Conservation (phyloP, 2,797 vertebrate genomes). For the Sebastes jordani region DNA sequence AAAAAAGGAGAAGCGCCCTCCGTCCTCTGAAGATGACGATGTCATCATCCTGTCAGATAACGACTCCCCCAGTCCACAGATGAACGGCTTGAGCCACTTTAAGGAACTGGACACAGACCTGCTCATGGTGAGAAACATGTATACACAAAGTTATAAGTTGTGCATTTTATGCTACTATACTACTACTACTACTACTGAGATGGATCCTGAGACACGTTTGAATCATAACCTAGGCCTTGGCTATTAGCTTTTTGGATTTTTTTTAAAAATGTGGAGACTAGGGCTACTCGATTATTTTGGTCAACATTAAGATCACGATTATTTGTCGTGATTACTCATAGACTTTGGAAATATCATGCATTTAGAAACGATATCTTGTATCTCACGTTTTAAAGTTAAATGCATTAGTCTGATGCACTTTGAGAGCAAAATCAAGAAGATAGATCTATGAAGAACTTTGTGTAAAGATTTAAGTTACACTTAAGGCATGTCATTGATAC, state of each 20-base stretch:
- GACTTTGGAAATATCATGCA: too few relatives aligned
- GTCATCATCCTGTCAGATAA: constrained; percentile 94
- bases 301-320: too few relatives aligned
- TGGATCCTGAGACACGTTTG: not conserved
- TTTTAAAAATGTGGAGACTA: not conserved
- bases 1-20: constrained; percentile 86
- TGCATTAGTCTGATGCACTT: too few relatives aligned
- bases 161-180: not conserved
- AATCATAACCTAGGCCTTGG: not conserved
- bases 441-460: too few relatives aligned
- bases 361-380: too few relatives aligned
- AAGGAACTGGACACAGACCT: constrained; percentile 88
- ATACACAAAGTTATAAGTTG: not conserved
- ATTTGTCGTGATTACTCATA: too few relatives aligned
- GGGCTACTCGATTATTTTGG: too few relatives aligned
- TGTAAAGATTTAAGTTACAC: not conserved
- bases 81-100: constrained; percentile 88
- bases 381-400: too few relatives aligned
- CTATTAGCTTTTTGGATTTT: not conserved
- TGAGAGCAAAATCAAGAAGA: too few relatives aligned
- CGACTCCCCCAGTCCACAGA: constrained; percentile 88
- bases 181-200: not conserved
- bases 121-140: constrained; percentile 86
- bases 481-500: not conserved
- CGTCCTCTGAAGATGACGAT: constrained; percentile 86